A percentile compares a stretch with the other conserved stretches of the same genome.
phyloP scores from a whole-genome alignment of 2,888 invertebrate genomes.

The Lepidochitona cinerea region DNA sequence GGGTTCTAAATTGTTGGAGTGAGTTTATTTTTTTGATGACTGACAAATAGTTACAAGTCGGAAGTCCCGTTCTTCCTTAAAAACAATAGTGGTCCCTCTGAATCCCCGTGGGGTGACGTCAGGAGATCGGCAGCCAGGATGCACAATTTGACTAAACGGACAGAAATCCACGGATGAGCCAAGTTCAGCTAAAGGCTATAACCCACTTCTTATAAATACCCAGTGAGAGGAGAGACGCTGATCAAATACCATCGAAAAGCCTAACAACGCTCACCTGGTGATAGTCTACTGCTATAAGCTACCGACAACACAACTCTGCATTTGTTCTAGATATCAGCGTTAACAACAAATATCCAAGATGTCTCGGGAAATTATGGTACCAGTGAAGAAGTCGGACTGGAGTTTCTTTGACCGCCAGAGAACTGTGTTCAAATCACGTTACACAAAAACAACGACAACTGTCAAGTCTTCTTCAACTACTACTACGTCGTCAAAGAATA shows the following conservation, averaged over 20 bases:
- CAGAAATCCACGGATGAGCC: background rate
- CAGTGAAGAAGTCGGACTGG: conserved; percentile 32
- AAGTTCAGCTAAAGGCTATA: background rate
- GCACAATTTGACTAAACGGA: background rate
- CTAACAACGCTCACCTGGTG: too few species aligned
- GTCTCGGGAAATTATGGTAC: conserved; percentile 33
- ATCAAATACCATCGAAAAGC: background rate
- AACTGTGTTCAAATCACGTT: conserved; percentile 25
- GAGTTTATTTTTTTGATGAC: too few species aligned
- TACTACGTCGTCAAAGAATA: background rate
- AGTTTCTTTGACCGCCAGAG: conserved; percentile 45
- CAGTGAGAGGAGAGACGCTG: background rate
- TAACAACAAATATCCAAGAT: background rate
- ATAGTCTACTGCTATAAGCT: too few species aligned
- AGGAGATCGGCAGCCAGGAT: background rate
- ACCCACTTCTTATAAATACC: background rate
- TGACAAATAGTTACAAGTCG: too few species aligned
- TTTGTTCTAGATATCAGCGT: too few species aligned
- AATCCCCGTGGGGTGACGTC: background rate
- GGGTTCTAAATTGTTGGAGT: too few species aligned
- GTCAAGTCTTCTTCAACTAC: background rate
- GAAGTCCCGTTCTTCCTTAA: background rate
- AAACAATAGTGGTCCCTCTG: background rate
- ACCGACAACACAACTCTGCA: too few species aligned
- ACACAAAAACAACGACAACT: background rate